A percentile compares a stretch with the other conserved stretches of the same genome.
Conservation (phyloP, 2,113 vertebrate species). For the Aphyosemion australe region DNA sequence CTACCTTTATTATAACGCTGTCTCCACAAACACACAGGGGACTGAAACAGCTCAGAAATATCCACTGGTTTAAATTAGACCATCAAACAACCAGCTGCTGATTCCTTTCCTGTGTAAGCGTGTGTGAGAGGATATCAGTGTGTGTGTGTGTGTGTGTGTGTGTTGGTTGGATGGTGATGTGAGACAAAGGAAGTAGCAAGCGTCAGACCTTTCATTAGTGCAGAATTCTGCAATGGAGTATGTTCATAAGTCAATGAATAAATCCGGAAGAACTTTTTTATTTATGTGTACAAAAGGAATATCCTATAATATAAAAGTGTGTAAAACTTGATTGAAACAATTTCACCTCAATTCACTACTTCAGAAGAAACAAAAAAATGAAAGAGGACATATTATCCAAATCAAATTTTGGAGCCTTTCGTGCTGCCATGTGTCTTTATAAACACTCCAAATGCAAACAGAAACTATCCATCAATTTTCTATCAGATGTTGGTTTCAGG, state of each 20-base stretch:
- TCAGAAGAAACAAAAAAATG: neutral
- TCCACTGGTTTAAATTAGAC: slow-evolving; percentile 65
- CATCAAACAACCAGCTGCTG: slow-evolving; percentile 64
- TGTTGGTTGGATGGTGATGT: slow-evolving; percentile 32
- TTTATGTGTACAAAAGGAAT: no score
- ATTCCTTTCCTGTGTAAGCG: slow-evolving; percentile 51
- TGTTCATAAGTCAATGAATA: no score
- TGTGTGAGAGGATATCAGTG: slow-evolving; percentile 16
- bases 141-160: slow-evolving; percentile 27
- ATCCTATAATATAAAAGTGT: neutral
- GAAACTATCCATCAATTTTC: no score
- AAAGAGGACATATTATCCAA: no score
- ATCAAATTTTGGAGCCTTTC: no score
- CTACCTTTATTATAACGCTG: slow-evolving; percentile 80
- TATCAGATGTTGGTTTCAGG: no score
- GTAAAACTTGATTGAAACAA: neutral
- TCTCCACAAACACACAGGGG: slow-evolving; percentile 68
- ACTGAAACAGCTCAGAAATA: slow-evolving; percentile 72
- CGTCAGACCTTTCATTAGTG: slow-evolving; percentile 45
- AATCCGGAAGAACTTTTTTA: neutral
- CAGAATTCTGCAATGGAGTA: slow-evolving; percentile 25
- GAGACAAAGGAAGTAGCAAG: slow-evolving; percentile 20
- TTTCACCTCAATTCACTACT: neutral
- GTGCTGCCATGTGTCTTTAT: no score
- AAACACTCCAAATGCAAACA: no score